Evolutionary conservation across 2,888 invertebrate genomes (phyloP).

Genomic region (Lycia hirtaria): DNA sequence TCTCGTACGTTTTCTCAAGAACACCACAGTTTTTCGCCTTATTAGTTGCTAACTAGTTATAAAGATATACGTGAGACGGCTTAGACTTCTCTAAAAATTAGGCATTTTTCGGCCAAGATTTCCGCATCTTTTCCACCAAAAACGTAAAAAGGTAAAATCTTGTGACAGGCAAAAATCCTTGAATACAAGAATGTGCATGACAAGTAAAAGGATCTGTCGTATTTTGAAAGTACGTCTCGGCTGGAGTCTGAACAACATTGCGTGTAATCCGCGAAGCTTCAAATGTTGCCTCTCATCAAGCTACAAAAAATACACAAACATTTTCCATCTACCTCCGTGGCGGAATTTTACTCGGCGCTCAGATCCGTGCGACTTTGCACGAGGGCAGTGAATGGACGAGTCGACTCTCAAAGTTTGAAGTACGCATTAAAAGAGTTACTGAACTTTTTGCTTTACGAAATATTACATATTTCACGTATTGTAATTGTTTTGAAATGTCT

Average conservation of each 20-base stretch:
- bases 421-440: not conserved
- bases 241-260: conserved; percentile 1
- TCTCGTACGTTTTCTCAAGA: no score
- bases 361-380: not conserved
- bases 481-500: no score
- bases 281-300: conserved; percentile 14
- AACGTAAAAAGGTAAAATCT: not conserved
- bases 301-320: conserved; percentile 12
- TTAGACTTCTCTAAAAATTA: not conserved
- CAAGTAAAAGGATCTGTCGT: conserved; percentile 1
- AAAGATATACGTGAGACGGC: not conserved
- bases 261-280: conserved; percentile 1
- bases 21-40: no score
- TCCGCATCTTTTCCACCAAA: not conserved
- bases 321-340: conserved; percentile 6
- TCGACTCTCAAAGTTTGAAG: not conserved
- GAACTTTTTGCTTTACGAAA: not conserved
- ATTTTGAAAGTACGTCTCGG: not conserved
- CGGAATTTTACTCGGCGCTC: not conserved
- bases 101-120: not conserved
- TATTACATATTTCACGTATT: no score
- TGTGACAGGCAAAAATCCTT: not conserved
- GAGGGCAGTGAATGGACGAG: not conserved
- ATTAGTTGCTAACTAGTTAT: not conserved
- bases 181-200: not conserved